Percentiles rank a stretch among this genome's conserved stretches.
These are phyloP conservation scores for Hedychridium roseum DNA, from an alignment of 2,888 invertebrate species.

Conservation along the genomic window DNA sequence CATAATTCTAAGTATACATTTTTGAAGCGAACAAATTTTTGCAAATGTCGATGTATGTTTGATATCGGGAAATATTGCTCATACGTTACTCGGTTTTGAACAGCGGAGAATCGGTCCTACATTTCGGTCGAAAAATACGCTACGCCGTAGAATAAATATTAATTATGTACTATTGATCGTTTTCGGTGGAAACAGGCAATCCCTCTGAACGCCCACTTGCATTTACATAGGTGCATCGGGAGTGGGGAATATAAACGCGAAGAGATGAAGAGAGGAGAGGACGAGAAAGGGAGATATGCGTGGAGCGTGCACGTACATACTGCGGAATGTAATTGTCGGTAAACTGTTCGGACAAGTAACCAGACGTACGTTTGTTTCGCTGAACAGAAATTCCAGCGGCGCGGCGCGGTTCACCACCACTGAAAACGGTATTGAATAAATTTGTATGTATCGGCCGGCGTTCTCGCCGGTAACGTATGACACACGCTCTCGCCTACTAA, in stretches of 20 bases:
- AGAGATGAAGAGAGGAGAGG: not conserved
- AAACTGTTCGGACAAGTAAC: slow-evolving; percentile 47
- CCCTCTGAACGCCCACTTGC: slow-evolving; percentile 2
- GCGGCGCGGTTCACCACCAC: slow-evolving; percentile 19
- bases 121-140: too few relatives aligned
- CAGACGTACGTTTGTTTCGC: slow-evolving; percentile 39
- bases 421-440: slow-evolving; percentile 39
- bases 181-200: too few relatives aligned
- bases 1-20: too few relatives aligned
- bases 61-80: too few relatives aligned
- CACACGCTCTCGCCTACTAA: slow-evolving; percentile 39
- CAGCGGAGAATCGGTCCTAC: too few relatives aligned
- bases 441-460: slow-evolving; percentile 34
- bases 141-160: too few relatives aligned
- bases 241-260: too few relatives aligned
- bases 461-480: slow-evolving; percentile 25
- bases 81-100: too few relatives aligned
- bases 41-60: too few relatives aligned
- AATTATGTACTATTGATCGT: too few relatives aligned
- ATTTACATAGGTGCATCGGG: slow-evolving; percentile 6
- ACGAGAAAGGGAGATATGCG: slow-evolving; percentile 14
- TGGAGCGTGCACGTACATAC: too few relatives aligned
- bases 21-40: too few relatives aligned
- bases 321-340: slow-evolving; percentile 45
- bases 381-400: slow-evolving; percentile 34